Evolutionary conservation across 2,797 vertebrate species (phyloP).

Genomic region (Staurois parvus): DNA sequence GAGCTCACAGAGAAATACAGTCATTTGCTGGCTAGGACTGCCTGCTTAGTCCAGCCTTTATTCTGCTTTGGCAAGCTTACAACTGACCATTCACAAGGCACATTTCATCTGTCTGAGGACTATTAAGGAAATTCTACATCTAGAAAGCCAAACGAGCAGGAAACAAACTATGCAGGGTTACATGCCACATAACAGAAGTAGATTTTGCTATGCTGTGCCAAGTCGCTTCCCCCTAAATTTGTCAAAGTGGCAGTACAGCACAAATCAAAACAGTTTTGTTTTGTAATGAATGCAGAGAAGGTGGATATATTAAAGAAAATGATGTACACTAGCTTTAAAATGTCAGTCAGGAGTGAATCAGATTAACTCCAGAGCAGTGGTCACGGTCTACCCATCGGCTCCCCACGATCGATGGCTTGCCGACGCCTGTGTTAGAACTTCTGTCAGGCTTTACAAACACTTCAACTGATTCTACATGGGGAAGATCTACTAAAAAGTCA

Average conservation of each 20-base stretch:
- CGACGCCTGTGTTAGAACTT: no score
- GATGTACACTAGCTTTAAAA: background rate
- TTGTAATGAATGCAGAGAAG: no score
- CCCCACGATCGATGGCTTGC: no score
- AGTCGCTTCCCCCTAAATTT: background rate
- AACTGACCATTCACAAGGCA: slow-evolving; percentile 23
- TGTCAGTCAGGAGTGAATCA: background rate
- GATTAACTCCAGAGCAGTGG: no score
- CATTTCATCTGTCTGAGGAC: background rate
- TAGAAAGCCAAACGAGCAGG: background rate
- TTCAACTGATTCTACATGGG: no score
- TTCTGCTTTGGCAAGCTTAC: background rate
- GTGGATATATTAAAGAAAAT: background rate
- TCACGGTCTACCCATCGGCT: no score
- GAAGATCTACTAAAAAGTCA: no score
- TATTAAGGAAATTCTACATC: background rate
- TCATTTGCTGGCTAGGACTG: background rate
- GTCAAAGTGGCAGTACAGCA: background rate
- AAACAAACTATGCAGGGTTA: background rate
- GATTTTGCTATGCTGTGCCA: background rate
- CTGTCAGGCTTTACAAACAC: no score
- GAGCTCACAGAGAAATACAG: background rate
- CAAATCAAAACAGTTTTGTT: no score
- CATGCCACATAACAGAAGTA: no score
- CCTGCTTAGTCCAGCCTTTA: background rate